Percentiles rank a stretch among this genome's conserved stretches.
These are phyloP conservation scores for Phoxinus phoxinus DNA, from an alignment of 2,113 vertebrate species.

Conservation along the genomic window DNA sequence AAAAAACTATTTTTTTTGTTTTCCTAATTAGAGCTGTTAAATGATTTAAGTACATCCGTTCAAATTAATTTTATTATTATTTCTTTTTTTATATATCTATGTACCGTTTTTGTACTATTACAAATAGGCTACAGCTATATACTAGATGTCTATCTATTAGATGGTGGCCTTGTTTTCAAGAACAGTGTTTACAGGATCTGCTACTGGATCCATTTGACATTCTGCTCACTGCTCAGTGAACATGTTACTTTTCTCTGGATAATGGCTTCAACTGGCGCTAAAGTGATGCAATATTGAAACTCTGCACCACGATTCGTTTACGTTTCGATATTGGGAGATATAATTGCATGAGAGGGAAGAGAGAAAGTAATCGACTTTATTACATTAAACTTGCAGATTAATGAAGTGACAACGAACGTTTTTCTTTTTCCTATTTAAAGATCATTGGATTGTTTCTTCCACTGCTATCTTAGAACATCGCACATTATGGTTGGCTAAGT, in stretches of 20 bases:
- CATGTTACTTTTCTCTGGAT: constrained; percentile 31
- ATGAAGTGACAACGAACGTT: background rate
- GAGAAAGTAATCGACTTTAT: background rate
- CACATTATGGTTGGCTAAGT: background rate
- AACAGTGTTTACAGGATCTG: background rate
- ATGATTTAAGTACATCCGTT: background rate
- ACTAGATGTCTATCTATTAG: background rate
- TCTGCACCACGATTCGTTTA: background rate
- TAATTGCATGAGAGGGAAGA: background rate
- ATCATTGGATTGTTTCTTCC: constrained; percentile 5
- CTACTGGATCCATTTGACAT: constrained; percentile 40
- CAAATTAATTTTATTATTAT: background rate
- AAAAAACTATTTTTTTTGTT: background rate
- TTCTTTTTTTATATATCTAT: too few species aligned
- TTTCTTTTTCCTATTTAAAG: constrained; percentile 3
- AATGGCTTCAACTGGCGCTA: constrained; percentile 23
- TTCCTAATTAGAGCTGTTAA: background rate
- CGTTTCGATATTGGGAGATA: background rate
- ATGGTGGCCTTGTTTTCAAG: constrained; percentile 2
- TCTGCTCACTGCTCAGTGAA: constrained; percentile 42
- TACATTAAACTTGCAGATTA: constrained; percentile 32
- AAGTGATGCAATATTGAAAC: constrained; percentile 34
- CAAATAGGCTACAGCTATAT: background rate
- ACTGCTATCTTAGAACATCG: background rate
- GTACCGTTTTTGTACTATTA: background rate